Percentiles rank a stretch among this genome's conserved stretches.
These are phyloP conservation scores for Zhengitettix transpicula DNA, from an alignment of 2,888 invertebrate species.

Conservation along the genomic window DNA sequence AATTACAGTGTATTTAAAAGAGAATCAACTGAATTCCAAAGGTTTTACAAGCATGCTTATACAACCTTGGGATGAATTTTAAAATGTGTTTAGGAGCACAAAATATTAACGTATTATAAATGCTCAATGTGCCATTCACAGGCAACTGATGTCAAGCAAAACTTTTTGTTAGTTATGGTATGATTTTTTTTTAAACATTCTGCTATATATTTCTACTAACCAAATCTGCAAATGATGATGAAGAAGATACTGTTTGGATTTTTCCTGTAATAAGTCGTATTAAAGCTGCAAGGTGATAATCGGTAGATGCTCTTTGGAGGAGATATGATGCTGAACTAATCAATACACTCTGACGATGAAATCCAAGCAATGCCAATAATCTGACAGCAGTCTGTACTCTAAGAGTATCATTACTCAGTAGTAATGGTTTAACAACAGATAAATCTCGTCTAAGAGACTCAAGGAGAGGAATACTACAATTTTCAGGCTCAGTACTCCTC, in stretches of 20 bases:
- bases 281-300: slow-evolving; percentile 40
- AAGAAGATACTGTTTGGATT: background rate
- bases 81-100: no score
- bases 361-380: slow-evolving; percentile 34
- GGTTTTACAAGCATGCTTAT: no score
- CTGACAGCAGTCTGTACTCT: slow-evolving; percentile 42
- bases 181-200: background rate
- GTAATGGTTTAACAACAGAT: slow-evolving; percentile 33
- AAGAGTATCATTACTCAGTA: slow-evolving; percentile 35
- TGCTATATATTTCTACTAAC: background rate
- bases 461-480: slow-evolving; percentile 27
- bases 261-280: slow-evolving; percentile 36
- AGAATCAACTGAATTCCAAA: no score
- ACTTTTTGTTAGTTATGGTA: no score
- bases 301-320: slow-evolving; percentile 38
- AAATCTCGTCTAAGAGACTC: slow-evolving; percentile 37
- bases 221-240: background rate
- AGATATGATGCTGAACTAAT: slow-evolving; percentile 42
- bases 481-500: slow-evolving; percentile 15
- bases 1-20: no score
- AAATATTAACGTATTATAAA: no score
- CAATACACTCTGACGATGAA: slow-evolving; percentile 41
- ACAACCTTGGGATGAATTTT: no score
- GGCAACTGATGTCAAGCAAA: no score
- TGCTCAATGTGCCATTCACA: no score